Evolutionary conservation across 2,797 vertebrate species (phyloP).

Genomic region (Anas acuta): DNA sequence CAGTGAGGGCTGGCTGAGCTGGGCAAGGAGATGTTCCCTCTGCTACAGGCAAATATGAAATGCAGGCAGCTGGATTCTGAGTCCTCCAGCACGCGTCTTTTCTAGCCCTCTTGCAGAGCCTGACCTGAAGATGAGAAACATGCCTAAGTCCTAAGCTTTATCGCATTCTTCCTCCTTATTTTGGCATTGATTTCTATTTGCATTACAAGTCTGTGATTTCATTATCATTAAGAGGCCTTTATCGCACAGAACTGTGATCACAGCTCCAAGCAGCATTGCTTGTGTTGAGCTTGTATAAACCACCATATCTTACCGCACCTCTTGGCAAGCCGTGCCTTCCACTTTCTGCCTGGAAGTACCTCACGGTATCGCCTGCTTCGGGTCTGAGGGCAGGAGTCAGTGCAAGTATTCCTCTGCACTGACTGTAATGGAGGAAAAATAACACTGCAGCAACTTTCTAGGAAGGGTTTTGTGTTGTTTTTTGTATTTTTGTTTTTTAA

Average conservation of each 20-base stretch:
- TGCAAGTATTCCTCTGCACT: background rate
- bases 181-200: background rate
- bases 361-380: background rate
- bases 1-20: background rate
- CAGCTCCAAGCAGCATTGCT: conserved; percentile 27
- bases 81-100: background rate
- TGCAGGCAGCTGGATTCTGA: background rate
- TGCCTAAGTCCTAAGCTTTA: background rate
- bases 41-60: background rate
- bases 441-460: conserved; percentile 42
- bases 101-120: background rate
- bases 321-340: conserved; percentile 34
- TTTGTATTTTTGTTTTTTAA: background rate
- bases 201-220: background rate
- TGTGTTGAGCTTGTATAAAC: conserved; percentile 29
- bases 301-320: background rate
- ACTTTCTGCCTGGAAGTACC: conserved; percentile 29
- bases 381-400: background rate
- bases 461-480: background rate
- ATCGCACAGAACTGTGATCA: conserved; percentile 2
- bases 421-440: background rate
- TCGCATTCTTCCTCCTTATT: background rate
- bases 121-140: background rate
- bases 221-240: background rate
- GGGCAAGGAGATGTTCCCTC: background rate